phyloP scores from a whole-genome alignment of 2,888 invertebrate genomes.

The Vanessa cardui region DNA sequence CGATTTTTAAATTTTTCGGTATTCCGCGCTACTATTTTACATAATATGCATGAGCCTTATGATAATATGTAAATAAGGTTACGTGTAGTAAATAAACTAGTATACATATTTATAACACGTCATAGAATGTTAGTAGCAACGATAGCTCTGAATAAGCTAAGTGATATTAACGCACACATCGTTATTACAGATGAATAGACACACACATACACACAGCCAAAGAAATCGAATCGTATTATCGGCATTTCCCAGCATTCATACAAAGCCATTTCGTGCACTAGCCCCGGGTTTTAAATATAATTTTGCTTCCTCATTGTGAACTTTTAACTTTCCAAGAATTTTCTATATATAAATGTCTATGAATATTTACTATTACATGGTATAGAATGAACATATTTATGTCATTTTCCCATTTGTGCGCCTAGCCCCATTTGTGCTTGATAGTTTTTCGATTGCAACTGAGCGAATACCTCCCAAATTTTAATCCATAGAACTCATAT shows the following conservation, averaged over 20 bases:
- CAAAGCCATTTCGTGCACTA: slow-evolving; percentile 20
- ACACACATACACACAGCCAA: slow-evolving; percentile 10
- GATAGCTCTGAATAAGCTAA: neutral
- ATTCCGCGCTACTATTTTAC: too few species aligned
- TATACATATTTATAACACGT: neutral
- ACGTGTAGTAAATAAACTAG: neutral
- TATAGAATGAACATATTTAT: too few species aligned
- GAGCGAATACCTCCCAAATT: too few species aligned
- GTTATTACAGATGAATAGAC: slow-evolving; percentile 16
- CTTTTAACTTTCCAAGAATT: neutral
- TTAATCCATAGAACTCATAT: too few species aligned
- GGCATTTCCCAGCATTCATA: slow-evolving; percentile 9
- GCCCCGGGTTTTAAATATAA: neutral
- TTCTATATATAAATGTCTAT: neutral
- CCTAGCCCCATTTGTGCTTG: too few species aligned
- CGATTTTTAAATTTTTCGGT: too few species aligned
- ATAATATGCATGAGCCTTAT: too few species aligned
- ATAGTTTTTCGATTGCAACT: too few species aligned
- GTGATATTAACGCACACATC: slow-evolving; percentile 1
- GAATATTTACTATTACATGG: neutral
- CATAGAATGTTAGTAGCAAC: too few species aligned
- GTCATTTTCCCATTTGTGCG: too few species aligned
- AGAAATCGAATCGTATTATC: slow-evolving; percentile 16
- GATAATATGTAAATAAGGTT: neutral
- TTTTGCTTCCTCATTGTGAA: neutral